phyloP scores from a whole-genome alignment of 35 echinoderm and acorn worm species.

The Patiria miniata region DNA sequence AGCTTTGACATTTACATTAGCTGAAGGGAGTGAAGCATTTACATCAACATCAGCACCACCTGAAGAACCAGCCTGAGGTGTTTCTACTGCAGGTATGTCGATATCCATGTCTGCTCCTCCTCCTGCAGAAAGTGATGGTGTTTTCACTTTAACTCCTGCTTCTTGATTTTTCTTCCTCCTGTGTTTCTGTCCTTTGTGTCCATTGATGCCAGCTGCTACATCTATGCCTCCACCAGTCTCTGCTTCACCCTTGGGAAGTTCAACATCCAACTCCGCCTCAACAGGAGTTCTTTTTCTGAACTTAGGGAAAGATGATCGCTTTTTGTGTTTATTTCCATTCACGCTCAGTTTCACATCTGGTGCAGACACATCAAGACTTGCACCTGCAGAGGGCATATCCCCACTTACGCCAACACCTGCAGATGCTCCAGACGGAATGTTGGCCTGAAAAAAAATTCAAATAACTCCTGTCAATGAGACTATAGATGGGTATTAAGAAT shows the following conservation, averaged over 20 bases:
- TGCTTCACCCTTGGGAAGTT: constrained; percentile 52
- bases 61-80: constrained; percentile 37
- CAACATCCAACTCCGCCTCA: constrained; percentile 61
- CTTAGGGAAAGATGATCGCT: constrained; percentile 39
- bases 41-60: constrained; percentile 38
- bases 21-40: constrained; percentile 17
- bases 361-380: constrained; percentile 47
- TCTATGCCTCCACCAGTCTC: constrained; percentile 56
- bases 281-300: constrained; percentile 65
- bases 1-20: not conserved
- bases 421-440: constrained; percentile 39
- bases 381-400: constrained; percentile 49
- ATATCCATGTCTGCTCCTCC: constrained; percentile 18
- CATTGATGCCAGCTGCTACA: constrained; percentile 45
- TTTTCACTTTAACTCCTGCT: too few relatives aligned
- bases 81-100: constrained; percentile 11
- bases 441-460: constrained; percentile 39
- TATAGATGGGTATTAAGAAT: too few relatives aligned
- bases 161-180: constrained; percentile 55
- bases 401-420: constrained; percentile 64
- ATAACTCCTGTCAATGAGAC: not conserved
- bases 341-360: constrained; percentile 20
- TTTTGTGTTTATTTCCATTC: constrained; percentile 42
- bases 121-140: not conserved
- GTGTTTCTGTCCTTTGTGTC: constrained; percentile 29